phyloP scores from a whole-genome alignment of 2,888 invertebrate species.

The Ecliptopera silaceata region DNA sequence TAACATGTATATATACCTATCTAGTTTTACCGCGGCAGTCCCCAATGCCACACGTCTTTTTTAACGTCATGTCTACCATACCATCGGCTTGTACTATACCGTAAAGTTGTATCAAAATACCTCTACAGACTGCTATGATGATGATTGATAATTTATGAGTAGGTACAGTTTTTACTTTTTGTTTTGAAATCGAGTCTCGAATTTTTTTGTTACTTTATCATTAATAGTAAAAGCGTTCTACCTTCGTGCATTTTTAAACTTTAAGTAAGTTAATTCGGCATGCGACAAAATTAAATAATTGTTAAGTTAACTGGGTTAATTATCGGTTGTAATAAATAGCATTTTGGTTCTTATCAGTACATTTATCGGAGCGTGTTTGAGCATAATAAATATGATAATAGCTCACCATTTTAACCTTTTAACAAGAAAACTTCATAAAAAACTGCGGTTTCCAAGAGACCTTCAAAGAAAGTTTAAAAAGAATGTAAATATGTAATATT shows the following conservation, averaged over 20 bases:
- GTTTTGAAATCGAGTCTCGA: too few relatives aligned
- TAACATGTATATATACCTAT: too few relatives aligned
- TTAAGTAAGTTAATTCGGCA: conserved; percentile 1
- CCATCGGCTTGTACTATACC: too few relatives aligned
- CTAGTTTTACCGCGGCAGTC: too few relatives aligned
- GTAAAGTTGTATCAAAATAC: too few relatives aligned
- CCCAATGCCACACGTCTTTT: too few relatives aligned
- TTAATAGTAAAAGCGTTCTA: not conserved
- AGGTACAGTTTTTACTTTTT: too few relatives aligned
- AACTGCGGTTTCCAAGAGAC: conserved; percentile 22
- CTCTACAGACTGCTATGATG: too few relatives aligned
- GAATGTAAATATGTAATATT: too few relatives aligned
- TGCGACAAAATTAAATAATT: conserved; percentile 3
- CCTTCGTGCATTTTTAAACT: conserved; percentile 1
- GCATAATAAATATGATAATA: conserved; percentile 37
- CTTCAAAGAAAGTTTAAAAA: not conserved
- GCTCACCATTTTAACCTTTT: conserved; percentile 28
- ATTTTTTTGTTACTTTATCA: not conserved
- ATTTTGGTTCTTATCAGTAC: conserved; percentile 22
- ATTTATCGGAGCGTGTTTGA: conserved; percentile 39
- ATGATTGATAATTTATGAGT: too few relatives aligned
- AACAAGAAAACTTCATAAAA: conserved; percentile 35
- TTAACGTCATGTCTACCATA: too few relatives aligned
- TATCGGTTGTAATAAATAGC: conserved; percentile 4
- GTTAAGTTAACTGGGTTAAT: conserved; percentile 10